Percentiles rank a stretch among this genome's conserved stretches.
phyloP scores from a whole-genome alignment of 64 coral and sea anemone genomes.

The Actinia equina region DNA sequence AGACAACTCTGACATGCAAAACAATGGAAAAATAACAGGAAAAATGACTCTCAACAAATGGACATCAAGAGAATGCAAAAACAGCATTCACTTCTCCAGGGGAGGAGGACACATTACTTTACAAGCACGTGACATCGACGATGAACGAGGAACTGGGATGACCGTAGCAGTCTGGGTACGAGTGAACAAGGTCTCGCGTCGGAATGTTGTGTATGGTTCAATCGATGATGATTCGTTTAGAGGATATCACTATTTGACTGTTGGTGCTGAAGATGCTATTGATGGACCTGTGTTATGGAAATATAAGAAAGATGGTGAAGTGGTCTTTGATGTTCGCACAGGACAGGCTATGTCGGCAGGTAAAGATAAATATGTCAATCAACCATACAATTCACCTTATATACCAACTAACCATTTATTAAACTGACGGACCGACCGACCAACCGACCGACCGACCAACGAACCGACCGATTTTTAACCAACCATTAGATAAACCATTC shows the following conservation, averaged over 20 bases:
- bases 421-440: too few relatives aligned
- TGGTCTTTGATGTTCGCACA: slow-evolving; percentile 48
- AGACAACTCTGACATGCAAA: slow-evolving; percentile 7
- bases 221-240: not conserved
- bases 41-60: not conserved
- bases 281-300: slow-evolving; percentile 58
- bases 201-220: slow-evolving; percentile 59
- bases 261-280: slow-evolving; percentile 32
- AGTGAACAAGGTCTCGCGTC: slow-evolving; percentile 23
- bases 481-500: too few relatives aligned
- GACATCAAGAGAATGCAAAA: slow-evolving; percentile 10
- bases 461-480: too few relatives aligned
- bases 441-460: too few relatives aligned
- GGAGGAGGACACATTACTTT: not conserved
- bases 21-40: slow-evolving; percentile 18
- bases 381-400: too few relatives aligned
- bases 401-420: too few relatives aligned
- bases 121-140: not conserved
- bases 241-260: slow-evolving; percentile 30
- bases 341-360: slow-evolving; percentile 31
- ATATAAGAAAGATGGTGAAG: slow-evolving; percentile 14
- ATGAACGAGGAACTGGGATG: slow-evolving; percentile 6
- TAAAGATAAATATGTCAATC: not conserved
- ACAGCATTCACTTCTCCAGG: not conserved
- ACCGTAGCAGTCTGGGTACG: slow-evolving; percentile 69